Evolutionary conservation across 2,113 vertebrate species (phyloP), one percentile per base, ranked within the genome.

Genomic region (Oreocharis arfaki): DNA sequence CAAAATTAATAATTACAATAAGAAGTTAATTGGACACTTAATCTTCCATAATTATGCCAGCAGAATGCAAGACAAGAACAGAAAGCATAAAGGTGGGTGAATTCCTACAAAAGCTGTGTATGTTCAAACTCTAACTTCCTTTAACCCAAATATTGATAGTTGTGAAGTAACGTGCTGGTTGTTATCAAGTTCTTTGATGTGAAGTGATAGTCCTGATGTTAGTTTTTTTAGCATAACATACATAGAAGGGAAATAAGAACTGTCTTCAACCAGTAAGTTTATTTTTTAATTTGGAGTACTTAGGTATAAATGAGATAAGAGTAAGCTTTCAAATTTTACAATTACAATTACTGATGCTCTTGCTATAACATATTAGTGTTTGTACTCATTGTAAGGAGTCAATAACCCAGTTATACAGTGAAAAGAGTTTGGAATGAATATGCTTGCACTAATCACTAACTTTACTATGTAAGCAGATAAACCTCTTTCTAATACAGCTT

Each of bases 381-480:
- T 59, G 35, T 35, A 80, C 8, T 88, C 39, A 50, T 11, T 65
- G 37, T 78, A 70, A 74, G 33, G 33, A 60, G 33, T 59, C 75
- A 63, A 35, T 70, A 90, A 76, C 28, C 33, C 81, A 70, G 57
- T 64, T 67, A 83, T 2, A 83, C 3, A 88, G 28, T 16, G 42
- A 90, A 91, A 79, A 94, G 63, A 59, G 28, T 44, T 56, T 61
- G 55, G 55, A 91, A 84, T 84, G 12, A 92, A 67, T 63, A 81
- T 18, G 52, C 39, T 74, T 59, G 63, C 33, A 63, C 42, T 90
- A 80, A 94, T 88, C 85, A 91, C 47, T 76, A 79, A 95, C 47
- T 96, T 74, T 35, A 86, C 95, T 44, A 61, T 42, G 23, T 67
- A 90, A 91, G 78, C 28, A 63, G 82, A 95, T 95, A 91, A 97